These are phyloP conservation scores for Papilio elwesi DNA, from an alignment of 2,888 invertebrate species.

Conservation along the genomic window DNA sequence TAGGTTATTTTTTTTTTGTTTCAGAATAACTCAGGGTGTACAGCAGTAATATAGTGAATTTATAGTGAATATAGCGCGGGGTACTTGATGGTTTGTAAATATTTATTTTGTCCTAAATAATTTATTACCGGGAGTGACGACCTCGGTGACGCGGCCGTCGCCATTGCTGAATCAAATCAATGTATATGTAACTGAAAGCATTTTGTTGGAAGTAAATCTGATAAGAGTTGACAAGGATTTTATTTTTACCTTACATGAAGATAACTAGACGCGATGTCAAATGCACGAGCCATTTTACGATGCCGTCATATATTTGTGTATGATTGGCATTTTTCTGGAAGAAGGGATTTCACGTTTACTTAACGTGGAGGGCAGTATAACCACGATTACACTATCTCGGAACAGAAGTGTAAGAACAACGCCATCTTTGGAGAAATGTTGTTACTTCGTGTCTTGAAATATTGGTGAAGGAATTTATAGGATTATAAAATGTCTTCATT, in stretches of 20 bases:
- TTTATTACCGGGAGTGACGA: constrained; percentile 19
- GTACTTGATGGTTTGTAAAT: constrained; percentile 55
- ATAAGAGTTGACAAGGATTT: constrained; percentile 15
- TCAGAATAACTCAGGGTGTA: constrained; percentile 59
- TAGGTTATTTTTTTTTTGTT: constrained; percentile 45
- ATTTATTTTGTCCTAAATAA: constrained; percentile 48
- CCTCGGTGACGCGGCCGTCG: neutral
- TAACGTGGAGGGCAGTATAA: too few relatives aligned
- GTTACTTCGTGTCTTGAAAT: too few relatives aligned
- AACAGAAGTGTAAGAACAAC: too few relatives aligned
- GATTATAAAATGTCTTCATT: too few relatives aligned
- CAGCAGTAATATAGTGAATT: constrained; percentile 51
- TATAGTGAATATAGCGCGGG: constrained; percentile 23
- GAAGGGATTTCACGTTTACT: too few relatives aligned
- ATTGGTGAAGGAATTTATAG: too few relatives aligned
- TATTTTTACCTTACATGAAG: neutral
- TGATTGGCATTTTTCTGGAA: too few relatives aligned
- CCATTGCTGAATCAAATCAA: constrained; percentile 20
- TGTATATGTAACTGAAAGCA: constrained; percentile 26
- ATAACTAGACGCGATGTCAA: too few relatives aligned
- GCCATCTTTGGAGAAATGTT: too few relatives aligned
- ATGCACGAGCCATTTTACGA: too few relatives aligned
- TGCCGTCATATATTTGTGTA: too few relatives aligned
- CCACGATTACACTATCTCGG: too few relatives aligned
- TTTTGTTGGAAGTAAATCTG: constrained; percentile 34